Base-by-base conservation (phyloP, 2,888 invertebrate species). In the Pherbina coryleti region DNA sequence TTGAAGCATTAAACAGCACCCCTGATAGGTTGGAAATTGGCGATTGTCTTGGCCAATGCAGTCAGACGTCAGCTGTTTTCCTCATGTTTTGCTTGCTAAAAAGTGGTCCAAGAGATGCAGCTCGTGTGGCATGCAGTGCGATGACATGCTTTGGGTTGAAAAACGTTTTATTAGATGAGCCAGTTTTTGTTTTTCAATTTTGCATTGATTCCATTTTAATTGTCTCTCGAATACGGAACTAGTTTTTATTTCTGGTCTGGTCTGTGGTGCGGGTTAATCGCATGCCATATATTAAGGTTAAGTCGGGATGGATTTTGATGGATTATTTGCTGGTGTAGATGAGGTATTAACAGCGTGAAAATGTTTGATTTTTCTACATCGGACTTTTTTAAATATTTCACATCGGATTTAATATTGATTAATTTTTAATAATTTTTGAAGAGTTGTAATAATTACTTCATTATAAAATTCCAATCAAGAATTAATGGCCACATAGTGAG, bases 61-160 rank as follows among this genome's bases (percentile, higher is more conserved):
- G 37, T 34, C 73, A 11, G 49, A 1, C 44, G 62, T 44, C 67
- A 75, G 66, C 75, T 75, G 67, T 67, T 75, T 60, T 34, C 8
- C 19, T 9, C 28, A 53, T 19, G 55, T 62, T 17, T 31, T 19
- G 55, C 19, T 19, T 9, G 7, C 25, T 17, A 9, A 60, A 28
- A 60, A 28, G 25, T 60, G 60, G 60, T 28, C 11, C 9, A 25
- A 60, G 25, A 28, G 28, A 60, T 60, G 22, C 25, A 14, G 8
- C 22, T 22, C 57, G 31, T 31, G 5, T 31, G 19, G 3, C 17
- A 60, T 25, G 25, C 5, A n/a, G 44, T 44, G 44, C 44, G 44
- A 44, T 44, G 44, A 44, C 44, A 44, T 44, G 44, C 2, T 44
- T 44, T 44, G 44, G 44, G 11, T 14, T 44, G 11, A 44, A 11